Base-by-base conservation (phyloP, 2,888 invertebrate genomes). In the Stenolophus ochropezus region DNA sequence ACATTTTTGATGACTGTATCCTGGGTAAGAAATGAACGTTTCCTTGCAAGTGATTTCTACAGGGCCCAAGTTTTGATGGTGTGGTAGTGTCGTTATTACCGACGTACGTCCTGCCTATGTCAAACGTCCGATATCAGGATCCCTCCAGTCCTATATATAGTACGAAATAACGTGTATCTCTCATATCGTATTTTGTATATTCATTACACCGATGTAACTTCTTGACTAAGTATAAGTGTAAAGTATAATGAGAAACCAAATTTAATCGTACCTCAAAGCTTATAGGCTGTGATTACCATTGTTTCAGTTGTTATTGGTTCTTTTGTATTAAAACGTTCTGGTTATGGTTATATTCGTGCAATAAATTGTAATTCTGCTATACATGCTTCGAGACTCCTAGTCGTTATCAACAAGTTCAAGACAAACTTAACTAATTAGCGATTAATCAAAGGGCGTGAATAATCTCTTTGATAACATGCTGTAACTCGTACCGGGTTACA, bases 41-140 rank as follows among this genome's bases (percentile, higher is more conserved):
- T 4, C 33, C 11, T n/a, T n/a, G n/a, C n/a, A n/a, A n/a, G 47
- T 71, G 6, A 73, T 21, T 73, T 73, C 47, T 5, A 8, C 47
- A 49, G 23, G 47, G n/a, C 20, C 65, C 42, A n/a, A 65, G 23
- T 65, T 81, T 74, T 74, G 74, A 80, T 61, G 61, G 74, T 81
- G 58, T 81, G 74, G 81, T 81, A 73, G 80, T 73, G 80, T 81
- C 80, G 80, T 81, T 75, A 81, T 81, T 61, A 74, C 49, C 81
- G 81, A 81, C 81, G 81, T 81, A 81, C 75, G 81, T 82, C 82
- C 82, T 82, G 82, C 82, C 82, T 78, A 79, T 82, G 83, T 82
- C 82, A 84, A 83, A 89, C 89, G 89, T 89, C 89, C 89, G 89
- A 89, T 88, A 89, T 89, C 89, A 89, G 89, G 89, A 89, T 89